Evolutionary conservation across 2,888 invertebrate genomes (phyloP), one percentile per base, ranked within the genome.

Genomic region (Apotomis capreana): DNA sequence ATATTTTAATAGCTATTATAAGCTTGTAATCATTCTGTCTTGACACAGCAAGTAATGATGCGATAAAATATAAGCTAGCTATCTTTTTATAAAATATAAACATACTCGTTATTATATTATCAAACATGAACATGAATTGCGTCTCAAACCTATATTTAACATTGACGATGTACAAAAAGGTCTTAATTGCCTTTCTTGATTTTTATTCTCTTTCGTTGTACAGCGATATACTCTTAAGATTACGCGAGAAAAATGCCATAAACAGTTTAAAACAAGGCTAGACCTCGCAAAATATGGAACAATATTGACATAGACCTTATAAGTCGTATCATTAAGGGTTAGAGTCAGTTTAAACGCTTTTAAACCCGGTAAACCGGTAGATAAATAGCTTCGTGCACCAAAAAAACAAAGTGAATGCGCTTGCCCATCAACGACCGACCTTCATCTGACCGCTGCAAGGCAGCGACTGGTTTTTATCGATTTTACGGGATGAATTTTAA

Each of bases 381-480:
- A 72, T 72, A 72, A 72, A 78, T 76, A 74, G 73, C 74, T 68
- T 68, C 54, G 68, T 75, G 65, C 63, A 51, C 73, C 65, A 70
- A 74, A 68, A 72, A 72, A 72, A 72, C 61, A 54, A 70, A 77
- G 49, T 49, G 74, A 68, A 74, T 76, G 77, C 75, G 77, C 76
- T 63, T 76, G 72, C 71, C 57, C 76, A 75, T 74, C 77, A 76
- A 76, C 76, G 77, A 74, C 77, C 77, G 78, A 75, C 79, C 78
- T 80, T 80, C 78, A 70, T 69, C 68, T 74, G 74, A 75, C 71
- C 72, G 69, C 70, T 72, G 72, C 72, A 72, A 72, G 72, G 68
- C 68, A 72, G 62, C 61, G 70, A 57, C 67, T 51, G 70, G 68
- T 68, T 72, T 64, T 72, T 72, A 72, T 72, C 63, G 72, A 72